These are phyloP conservation scores for Beaufortia kweichowensis DNA, from an alignment of 2,113 vertebrate species.

Conservation along the genomic window DNA sequence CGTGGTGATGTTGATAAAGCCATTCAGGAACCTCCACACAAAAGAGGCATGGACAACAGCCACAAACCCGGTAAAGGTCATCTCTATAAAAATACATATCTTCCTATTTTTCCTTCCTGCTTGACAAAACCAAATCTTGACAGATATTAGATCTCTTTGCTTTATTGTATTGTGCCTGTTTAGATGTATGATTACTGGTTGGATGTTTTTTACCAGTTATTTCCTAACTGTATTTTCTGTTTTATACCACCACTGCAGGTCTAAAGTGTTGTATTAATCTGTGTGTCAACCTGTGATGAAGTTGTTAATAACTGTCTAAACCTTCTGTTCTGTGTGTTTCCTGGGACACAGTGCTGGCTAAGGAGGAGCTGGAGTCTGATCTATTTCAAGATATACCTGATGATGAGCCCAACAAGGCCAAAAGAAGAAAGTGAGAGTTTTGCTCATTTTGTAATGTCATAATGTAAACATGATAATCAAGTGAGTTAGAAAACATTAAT, in stretches of 20 bases:
- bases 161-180: too few species aligned
- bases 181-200: too few species aligned
- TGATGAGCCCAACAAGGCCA: conserved; percentile 93
- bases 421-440: conserved; percentile 91
- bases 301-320: conserved; percentile 24
- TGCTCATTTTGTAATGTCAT: not conserved
- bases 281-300: conserved; percentile 2
- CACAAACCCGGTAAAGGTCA: conserved; percentile 82
- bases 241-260: too few species aligned
- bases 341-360: conserved; percentile 64
- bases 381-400: conserved; percentile 85
- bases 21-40: conserved; percentile 97
- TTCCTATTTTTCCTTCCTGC: not conserved
- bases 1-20: conserved; percentile 96
- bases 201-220: too few species aligned
- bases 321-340: conserved; percentile 35
- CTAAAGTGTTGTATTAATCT: not conserved
- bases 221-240: too few species aligned
- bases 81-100: not conserved
- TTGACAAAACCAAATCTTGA: not conserved
- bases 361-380: conserved; percentile 84
- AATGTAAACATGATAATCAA: too few species aligned
- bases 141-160: too few species aligned
- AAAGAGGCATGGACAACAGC: conserved; percentile 87
- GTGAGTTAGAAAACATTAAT: too few species aligned